These are phyloP conservation scores for Lasioglossum zephyrum DNA, from an alignment of 2,888 invertebrate species.

Conservation along the genomic window DNA sequence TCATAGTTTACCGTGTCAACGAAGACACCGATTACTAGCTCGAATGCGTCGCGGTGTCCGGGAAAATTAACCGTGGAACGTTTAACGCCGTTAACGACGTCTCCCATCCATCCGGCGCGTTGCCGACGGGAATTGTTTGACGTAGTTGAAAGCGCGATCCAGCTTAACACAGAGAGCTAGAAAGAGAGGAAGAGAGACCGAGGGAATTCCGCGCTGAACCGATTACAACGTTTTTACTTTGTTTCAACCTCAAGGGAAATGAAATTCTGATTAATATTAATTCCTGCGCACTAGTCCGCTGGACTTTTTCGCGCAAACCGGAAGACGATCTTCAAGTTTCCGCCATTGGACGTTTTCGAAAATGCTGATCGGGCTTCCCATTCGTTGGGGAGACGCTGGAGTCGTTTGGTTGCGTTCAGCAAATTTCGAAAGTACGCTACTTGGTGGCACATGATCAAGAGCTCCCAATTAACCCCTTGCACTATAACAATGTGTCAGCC, in stretches of 20 bases:
- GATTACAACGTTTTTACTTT: not conserved
- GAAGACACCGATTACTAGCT: constrained; percentile 22
- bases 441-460: not conserved
- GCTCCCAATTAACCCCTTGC: not conserved
- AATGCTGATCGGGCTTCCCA: not conserved
- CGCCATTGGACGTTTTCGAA: not conserved
- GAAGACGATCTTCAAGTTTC: not conserved
- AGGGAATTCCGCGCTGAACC: not conserved
- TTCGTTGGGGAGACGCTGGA: not conserved
- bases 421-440: not conserved
- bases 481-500: not conserved
- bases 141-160: not conserved
- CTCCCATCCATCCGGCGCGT: not conserved
- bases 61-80: constrained; percentile 34
- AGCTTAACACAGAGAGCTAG: not conserved
- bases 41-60: constrained; percentile 1
- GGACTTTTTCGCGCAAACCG: not conserved
- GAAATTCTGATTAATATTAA: constrained; percentile 1
- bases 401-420: not conserved
- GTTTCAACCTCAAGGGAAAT: not conserved
- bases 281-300: not conserved
- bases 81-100: constrained; percentile 18
- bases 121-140: constrained; percentile 9
- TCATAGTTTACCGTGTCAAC: constrained; percentile 22
- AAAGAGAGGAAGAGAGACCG: not conserved